A percentile compares a stretch with the other conserved stretches of the same genome.
phyloP scores from a whole-genome alignment of 2,888 invertebrate species.

The Notodonta dromedarius region DNA sequence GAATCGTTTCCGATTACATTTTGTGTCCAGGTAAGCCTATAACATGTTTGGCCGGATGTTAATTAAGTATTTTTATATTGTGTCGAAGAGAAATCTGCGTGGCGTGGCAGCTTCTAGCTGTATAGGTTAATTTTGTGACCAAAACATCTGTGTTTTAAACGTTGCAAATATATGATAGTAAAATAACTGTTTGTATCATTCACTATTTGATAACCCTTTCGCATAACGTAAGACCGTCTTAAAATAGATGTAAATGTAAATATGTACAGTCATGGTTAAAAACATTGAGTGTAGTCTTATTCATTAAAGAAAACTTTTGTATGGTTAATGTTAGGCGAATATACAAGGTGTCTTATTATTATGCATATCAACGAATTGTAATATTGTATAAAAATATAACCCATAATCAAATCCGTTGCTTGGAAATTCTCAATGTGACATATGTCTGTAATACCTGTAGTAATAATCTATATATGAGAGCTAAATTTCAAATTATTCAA shows the following conservation, averaged over 20 bases:
- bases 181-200: slow-evolving; percentile 17
- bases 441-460: slow-evolving; percentile 33
- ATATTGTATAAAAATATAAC: slow-evolving; percentile 50
- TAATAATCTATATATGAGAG: slow-evolving; percentile 16
- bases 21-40: not conserved
- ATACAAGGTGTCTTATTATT: slow-evolving; percentile 83
- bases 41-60: not conserved
- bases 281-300: slow-evolving; percentile 47
- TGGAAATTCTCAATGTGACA: slow-evolving; percentile 41
- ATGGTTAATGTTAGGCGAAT: slow-evolving; percentile 71
- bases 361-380: slow-evolving; percentile 83
- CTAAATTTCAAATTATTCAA: slow-evolving; percentile 19
- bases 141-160: slow-evolving; percentile 11
- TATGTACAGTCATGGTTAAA: slow-evolving; percentile 67
- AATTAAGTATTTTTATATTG: not conserved
- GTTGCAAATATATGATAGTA: slow-evolving; percentile 20
- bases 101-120: not conserved
- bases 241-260: slow-evolving; percentile 58
- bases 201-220: slow-evolving; percentile 11
- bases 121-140: not conserved
- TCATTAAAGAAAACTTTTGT: slow-evolving; percentile 63
- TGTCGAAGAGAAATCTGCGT: not conserved
- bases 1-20: not conserved
- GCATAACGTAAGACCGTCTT: slow-evolving; percentile 22
- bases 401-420: slow-evolving; percentile 41